Conservation (phyloP, 1,140 invertebrate species). For the Lucilia sericata region DNA sequence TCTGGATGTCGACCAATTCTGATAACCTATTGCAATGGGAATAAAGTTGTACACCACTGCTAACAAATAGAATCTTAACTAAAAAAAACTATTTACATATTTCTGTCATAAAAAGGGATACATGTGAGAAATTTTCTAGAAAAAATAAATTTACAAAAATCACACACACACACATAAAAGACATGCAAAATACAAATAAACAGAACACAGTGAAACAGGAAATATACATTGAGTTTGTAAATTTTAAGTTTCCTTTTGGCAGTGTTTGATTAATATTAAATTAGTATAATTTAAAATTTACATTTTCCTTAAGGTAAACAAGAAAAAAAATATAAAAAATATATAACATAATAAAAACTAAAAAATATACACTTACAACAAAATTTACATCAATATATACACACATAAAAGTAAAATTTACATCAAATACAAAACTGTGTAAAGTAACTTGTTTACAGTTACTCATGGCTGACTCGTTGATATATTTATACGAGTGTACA, state of each 20-base stretch:
- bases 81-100: background rate
- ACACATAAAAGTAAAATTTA: background rate
- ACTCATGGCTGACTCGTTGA: too few species aligned
- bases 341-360: background rate
- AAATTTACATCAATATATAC: background rate
- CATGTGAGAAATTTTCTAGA: background rate
- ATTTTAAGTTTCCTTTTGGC: background rate
- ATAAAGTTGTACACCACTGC: too few species aligned
- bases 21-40: too few species aligned
- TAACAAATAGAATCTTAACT: too few species aligned
- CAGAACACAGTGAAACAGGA: background rate
- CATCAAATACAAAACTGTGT: background rate
- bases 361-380: background rate
- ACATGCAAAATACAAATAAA: conserved; percentile 7
- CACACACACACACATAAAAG: conserved; percentile 1
- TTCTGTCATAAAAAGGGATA: background rate
- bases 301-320: background rate
- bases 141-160: background rate
- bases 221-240: background rate
- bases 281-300: background rate
- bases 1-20: too few species aligned
- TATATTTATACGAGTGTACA: too few species aligned
- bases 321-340: too few species aligned
- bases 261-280: too few species aligned
- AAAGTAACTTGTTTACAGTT: too few species aligned